phyloP scores from a whole-genome alignment of 1,140 invertebrate genomes.

The Solenopsis fugax region DNA sequence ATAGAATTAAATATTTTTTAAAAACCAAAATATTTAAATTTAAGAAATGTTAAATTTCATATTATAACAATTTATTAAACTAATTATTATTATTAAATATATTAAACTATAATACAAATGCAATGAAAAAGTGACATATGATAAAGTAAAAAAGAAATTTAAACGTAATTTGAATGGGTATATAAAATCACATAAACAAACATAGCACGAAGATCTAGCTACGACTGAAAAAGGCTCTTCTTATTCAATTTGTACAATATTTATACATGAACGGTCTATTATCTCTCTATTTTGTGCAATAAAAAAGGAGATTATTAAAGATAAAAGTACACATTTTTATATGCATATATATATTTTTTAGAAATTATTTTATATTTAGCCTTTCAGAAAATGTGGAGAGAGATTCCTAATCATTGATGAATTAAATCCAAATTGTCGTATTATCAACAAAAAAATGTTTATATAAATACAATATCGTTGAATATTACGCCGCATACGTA shows the following conservation, averaged over 20 bases:
- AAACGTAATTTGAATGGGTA: too few relatives aligned
- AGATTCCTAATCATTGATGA: neutral
- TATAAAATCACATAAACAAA: too few relatives aligned
- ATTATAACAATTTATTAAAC: too few relatives aligned
- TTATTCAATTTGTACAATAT: too few relatives aligned
- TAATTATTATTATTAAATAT: too few relatives aligned
- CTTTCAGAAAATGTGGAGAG: neutral
- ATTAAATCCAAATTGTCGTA: neutral
- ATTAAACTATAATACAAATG: neutral
- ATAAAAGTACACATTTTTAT: too few relatives aligned
- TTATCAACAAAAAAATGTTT: neutral
- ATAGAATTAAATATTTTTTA: neutral
- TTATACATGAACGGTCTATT: too few relatives aligned
- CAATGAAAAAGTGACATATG: neutral
- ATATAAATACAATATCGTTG: neutral
- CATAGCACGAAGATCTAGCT: too few relatives aligned
- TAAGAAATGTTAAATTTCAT: neutral
- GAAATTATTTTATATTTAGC: constrained; percentile 16
- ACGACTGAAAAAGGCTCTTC: too few relatives aligned
- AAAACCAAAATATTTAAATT: neutral
- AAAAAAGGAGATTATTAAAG: neutral
- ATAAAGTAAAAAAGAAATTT: neutral
- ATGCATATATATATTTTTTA: neutral
- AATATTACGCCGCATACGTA: neutral
- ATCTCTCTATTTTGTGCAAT: constrained; percentile 7